These are phyloP conservation scores for Leptoteleia sp. DNA, from an alignment of 1,140 invertebrate genomes.

Conservation along the genomic window DNA sequence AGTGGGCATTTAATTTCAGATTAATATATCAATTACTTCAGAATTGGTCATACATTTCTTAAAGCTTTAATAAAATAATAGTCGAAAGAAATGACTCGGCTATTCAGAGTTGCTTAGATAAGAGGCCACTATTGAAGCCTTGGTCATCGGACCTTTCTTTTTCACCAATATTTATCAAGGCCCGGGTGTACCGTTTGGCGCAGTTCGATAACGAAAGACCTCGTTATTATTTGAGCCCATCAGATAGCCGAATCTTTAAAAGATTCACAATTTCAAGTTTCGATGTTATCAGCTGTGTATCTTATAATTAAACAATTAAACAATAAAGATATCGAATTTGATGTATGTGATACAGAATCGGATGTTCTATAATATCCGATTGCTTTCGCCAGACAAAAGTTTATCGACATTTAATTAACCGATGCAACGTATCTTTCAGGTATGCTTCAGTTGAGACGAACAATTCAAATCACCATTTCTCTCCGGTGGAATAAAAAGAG, in stretches of 20 bases:
- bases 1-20: too few relatives aligned
- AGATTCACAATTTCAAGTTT: slow-evolving; percentile 8
- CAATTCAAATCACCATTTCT: slow-evolving; percentile 28
- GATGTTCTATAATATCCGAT: too few relatives aligned
- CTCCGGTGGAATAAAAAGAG: slow-evolving; percentile 6
- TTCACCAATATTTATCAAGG: background rate
- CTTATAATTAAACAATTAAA: background rate
- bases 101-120: background rate
- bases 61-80: too few relatives aligned
- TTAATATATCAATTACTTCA: too few relatives aligned
- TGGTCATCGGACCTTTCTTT: background rate
- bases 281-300: background rate
- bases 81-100: too few relatives aligned
- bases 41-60: too few relatives aligned
- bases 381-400: background rate
- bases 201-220: background rate
- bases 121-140: background rate
- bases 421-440: slow-evolving; percentile 9
- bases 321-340: too few relatives aligned
- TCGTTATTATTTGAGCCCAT: slow-evolving; percentile 9
- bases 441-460: slow-evolving; percentile 6
- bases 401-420: background rate
- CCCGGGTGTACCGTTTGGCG: background rate
- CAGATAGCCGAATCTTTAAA: background rate
- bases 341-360: too few relatives aligned